A percentile compares a stretch with the other conserved stretches of the same genome.
phyloP scores from a whole-genome alignment of 1,140 invertebrate species.

The Radopholus similis region DNA sequence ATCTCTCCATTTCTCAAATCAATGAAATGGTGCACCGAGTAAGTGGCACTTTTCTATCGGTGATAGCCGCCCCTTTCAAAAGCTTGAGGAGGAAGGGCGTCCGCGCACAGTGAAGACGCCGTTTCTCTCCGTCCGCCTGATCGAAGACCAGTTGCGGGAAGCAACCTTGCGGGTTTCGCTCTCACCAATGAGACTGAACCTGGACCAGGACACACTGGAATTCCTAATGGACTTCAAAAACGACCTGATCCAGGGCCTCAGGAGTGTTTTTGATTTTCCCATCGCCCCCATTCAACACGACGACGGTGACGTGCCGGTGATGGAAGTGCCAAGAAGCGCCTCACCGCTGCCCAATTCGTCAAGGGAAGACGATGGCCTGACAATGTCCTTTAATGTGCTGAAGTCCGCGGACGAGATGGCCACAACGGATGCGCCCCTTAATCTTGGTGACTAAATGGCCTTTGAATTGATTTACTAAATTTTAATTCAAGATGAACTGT shows the following conservation, averaged over 20 bases:
- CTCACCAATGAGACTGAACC: slow-evolving; percentile 44
- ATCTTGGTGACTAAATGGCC: not conserved
- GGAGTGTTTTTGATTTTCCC: not conserved
- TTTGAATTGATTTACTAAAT: not conserved
- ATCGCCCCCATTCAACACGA: not conserved
- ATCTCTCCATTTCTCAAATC: slow-evolving; percentile 46
- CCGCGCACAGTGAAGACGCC: slow-evolving; percentile 22
- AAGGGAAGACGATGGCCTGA: not conserved
- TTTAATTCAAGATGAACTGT: slow-evolving; percentile 20
- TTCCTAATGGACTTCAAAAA: slow-evolving; percentile 43
- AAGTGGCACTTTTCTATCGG: not conserved
- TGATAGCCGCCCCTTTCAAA: not conserved
- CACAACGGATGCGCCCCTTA: not conserved
- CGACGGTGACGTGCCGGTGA: slow-evolving; percentile 20
- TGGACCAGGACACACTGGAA: slow-evolving; percentile 53
- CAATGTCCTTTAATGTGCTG: not conserved
- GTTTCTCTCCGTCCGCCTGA: slow-evolving; percentile 30
- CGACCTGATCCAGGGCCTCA: slow-evolving; percentile 12
- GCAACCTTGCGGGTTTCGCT: slow-evolving; percentile 44
- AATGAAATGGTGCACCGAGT: slow-evolving; percentile 49
- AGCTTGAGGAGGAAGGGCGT: not conserved
- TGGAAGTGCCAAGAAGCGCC: slow-evolving; percentile 14
- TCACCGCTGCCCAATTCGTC: not conserved
- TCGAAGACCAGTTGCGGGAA: slow-evolving; percentile 43
- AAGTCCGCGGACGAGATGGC: slow-evolving; percentile 4